Percentiles rank a stretch among this genome's conserved stretches.
Conservation (phyloP, 2,797 vertebrate species). For the Lutjanus argentimaculatus region DNA sequence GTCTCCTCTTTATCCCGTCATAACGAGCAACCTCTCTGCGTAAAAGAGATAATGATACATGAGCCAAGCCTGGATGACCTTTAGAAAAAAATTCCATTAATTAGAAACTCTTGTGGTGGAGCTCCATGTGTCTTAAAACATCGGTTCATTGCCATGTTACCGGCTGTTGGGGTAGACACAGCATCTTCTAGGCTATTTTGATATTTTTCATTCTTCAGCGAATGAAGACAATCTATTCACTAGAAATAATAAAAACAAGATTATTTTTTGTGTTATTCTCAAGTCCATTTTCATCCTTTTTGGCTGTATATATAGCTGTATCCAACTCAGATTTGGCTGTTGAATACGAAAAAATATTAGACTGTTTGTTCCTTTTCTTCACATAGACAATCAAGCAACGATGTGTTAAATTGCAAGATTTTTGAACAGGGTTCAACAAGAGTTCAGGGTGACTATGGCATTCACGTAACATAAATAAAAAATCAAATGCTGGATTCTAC, state of each 20-base stretch:
- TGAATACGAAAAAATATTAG: too few relatives aligned
- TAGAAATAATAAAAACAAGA: too few relatives aligned
- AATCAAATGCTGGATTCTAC: too few relatives aligned
- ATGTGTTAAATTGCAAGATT: too few relatives aligned
- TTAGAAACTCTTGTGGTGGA: conserved; percentile 34
- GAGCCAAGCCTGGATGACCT: conserved; percentile 56
- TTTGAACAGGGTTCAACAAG: too few relatives aligned
- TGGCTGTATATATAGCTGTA: too few relatives aligned
- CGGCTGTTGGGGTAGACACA: not conserved
- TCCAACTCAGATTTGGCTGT: too few relatives aligned
- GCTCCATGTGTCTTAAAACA: conserved; percentile 21
- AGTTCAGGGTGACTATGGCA: too few relatives aligned
- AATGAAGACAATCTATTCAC: not conserved
- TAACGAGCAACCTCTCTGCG: conserved; percentile 62
- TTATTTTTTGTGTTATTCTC: not conserved
- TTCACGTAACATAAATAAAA: too few relatives aligned
- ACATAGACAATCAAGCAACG: too few relatives aligned
- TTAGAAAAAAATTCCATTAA: conserved; percentile 53
- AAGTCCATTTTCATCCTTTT: not conserved
- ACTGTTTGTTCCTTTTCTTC: too few relatives aligned
- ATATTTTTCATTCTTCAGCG: not conserved
- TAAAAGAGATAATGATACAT: conserved; percentile 67
- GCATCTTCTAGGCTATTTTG: not conserved
- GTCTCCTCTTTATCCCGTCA: conserved; percentile 56
- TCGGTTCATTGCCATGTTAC: conserved; percentile 1